Base-by-base conservation (phyloP, 2,888 invertebrate genomes). In the Caradrina kadenii region DNA sequence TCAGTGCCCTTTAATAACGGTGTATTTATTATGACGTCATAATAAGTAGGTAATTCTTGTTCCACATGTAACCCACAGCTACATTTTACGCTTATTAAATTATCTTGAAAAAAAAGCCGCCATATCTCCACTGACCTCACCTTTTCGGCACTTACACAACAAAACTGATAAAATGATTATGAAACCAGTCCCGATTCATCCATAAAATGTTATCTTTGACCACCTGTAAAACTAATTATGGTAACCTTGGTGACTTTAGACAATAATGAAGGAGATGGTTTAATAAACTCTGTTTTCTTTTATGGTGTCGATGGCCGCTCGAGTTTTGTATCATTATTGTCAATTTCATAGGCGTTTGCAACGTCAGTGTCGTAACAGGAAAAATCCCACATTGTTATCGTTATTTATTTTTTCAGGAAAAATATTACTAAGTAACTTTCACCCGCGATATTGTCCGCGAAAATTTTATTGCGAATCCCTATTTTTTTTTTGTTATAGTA, bases 101-200 rank as follows among this genome's bases (percentile, higher is more conserved):
- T 59, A 65, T 48, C 49, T 35, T 35, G 1, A 42, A 31, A 52
- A n/a, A 62, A 56, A 66, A 61, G 21, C 45, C 26, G 26, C 21
- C 5, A 50, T 21, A 13, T 31, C 26, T 60, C 31, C 31, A 49
- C 17, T 72, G 78, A 72, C 67, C 70, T 45, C 35, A 71, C 45
- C 58, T 71, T 71, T 35, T 81, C 64, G 39, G 26, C 68, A 73
- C 54, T 73, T 74, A 64, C 55, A 59, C 56, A 70, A 69, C 50
- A 42, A 52, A 63, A 58, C 58, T 52, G 54, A 65, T 63, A 63
- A 64, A 58, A 62, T 67, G 55, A 68, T 64, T 60, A 67, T 31
- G 50, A 75, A 82, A 82, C 83, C 65, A 45, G 82, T 82, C 81
- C 58, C 54, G 21, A 71, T 68, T 68, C 59, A 71, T 45, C 50